Evolutionary conservation across 2,113 vertebrate genomes (phyloP), one percentile per base, ranked within the genome.

Genomic region (Bagarius yarrelli): DNA sequence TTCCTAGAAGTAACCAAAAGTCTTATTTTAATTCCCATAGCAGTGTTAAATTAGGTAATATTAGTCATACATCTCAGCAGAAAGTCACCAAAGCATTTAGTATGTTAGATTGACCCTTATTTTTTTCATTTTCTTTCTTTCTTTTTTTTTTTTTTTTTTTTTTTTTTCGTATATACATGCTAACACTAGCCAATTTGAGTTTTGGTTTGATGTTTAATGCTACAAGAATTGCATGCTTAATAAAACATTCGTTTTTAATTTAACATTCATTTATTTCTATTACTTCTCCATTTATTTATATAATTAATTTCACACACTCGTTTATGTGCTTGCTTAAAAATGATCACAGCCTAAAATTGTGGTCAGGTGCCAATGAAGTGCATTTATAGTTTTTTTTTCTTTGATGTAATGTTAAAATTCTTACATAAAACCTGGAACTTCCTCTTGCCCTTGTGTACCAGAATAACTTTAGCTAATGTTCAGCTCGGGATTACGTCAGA

Each of bases 141-240:
- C 57, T 27, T 70, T 60, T 61, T n/a, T 32, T 69, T 30, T 52
- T 11, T 36, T 21, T 40, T 25, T 16, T 34, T 55, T 57, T 76
- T 66, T 30, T 70, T 74, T 44, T 69, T 59, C 47, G 57, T 32
- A 80, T 69, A 59, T 84, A 74, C 84, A 84, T 81, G 40, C 76
- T 81, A 78, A 88, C 73, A 76, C 63, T 67, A 50, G 23, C 84
- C 69, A 47, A 69, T 30, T 78, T 85, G 74, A 73, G 66, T 44
- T 80, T 77, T 60, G 73, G 53, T 79, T 70, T 69, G 67, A 82
- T 83, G 81, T 89, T 87, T 87, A 82, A 80, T 86, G 85, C 83
- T 71, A 50, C 82, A 74, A 79, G 86, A 80, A 61, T 81, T 90
- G 88, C 89, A 91, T 91, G 89, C 89, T 87, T 86, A 80, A 87